These are phyloP conservation scores for Dynastes tityus DNA, from an alignment of 2,888 invertebrate species.

Conservation along the genomic window DNA sequence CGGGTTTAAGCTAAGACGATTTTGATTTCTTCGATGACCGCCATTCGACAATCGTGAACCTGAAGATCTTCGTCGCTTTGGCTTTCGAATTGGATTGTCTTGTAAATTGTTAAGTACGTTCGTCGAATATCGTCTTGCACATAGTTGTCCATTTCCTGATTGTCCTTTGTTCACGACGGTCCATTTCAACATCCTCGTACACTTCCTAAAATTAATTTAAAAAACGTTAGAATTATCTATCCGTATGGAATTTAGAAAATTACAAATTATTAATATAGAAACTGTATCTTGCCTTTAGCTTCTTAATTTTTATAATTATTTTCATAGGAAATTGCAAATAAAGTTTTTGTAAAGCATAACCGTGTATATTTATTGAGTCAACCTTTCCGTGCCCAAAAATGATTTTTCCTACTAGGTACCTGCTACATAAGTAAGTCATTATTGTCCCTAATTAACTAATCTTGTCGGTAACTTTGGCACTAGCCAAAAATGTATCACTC, in stretches of 20 bases:
- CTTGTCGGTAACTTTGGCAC: too few relatives aligned
- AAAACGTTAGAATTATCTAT: not conserved
- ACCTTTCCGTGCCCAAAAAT: too few relatives aligned
- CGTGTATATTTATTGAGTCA: too few relatives aligned
- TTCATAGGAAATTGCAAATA: too few relatives aligned
- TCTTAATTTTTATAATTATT: not conserved
- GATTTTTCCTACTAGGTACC: too few relatives aligned
- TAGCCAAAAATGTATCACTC: too few relatives aligned
- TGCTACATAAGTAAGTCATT: too few relatives aligned
- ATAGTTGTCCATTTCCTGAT: constrained; percentile 46
- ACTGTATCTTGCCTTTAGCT: not conserved
- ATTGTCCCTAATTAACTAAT: too few relatives aligned
- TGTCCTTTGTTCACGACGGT: constrained; percentile 68
- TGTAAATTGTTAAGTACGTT: constrained; percentile 68
- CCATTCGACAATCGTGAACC: constrained; percentile 68
- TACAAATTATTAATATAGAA: too few relatives aligned
- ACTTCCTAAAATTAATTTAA: constrained; percentile 10
- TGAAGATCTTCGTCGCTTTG: constrained; percentile 69
- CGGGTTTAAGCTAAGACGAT: constrained; percentile 73
- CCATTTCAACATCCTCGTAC: constrained; percentile 77
- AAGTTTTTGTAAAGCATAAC: too few relatives aligned
- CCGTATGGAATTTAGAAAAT: too few relatives aligned
- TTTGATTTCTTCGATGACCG: constrained; percentile 64
- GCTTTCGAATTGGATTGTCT: constrained; percentile 69
- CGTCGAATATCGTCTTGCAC: constrained; percentile 48